Evolutionary conservation across 2,113 vertebrate genomes (phyloP).

Genomic region (Raja brachyura): DNA sequence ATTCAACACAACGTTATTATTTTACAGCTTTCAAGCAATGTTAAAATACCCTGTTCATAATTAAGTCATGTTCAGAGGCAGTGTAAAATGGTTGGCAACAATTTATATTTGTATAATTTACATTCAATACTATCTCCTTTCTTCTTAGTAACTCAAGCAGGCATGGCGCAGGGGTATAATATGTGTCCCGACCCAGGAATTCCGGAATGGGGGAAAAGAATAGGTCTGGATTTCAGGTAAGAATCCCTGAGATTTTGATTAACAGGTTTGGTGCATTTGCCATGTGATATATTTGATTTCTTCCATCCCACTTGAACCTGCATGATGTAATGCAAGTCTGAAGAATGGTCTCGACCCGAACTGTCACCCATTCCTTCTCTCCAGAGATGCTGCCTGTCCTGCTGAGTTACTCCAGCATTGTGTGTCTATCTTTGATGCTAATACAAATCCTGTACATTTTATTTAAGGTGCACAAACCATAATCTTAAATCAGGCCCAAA

Average conservation of each 20-base stretch:
- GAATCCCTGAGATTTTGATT: constrained; percentile 35
- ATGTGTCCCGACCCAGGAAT: constrained; percentile 97
- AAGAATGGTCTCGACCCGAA: too few relatives aligned
- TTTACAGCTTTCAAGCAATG: neutral
- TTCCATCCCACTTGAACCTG: neutral
- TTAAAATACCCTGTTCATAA: neutral
- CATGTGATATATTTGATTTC: neutral
- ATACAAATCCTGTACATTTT: neutral
- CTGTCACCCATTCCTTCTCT: too few relatives aligned
- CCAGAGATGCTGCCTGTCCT: too few relatives aligned
- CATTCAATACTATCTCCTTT: neutral
- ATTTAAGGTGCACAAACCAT: neutral
- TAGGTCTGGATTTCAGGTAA: constrained; percentile 97
- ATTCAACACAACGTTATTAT: neutral
- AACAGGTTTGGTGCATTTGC: constrained; percentile 27
- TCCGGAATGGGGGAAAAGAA: constrained; percentile 93
- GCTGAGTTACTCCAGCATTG: too few relatives aligned
- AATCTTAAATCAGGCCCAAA: neutral
- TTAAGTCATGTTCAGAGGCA: neutral
- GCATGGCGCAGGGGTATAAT: constrained; percentile 95
- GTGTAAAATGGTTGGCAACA: neutral
- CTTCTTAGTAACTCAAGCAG: constrained; percentile 95
- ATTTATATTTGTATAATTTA: neutral
- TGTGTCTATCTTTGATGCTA: too few relatives aligned
- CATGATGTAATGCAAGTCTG: neutral